Conservation (phyloP, 2,888 invertebrate genomes). For the Perizoma flavofasciatum region DNA sequence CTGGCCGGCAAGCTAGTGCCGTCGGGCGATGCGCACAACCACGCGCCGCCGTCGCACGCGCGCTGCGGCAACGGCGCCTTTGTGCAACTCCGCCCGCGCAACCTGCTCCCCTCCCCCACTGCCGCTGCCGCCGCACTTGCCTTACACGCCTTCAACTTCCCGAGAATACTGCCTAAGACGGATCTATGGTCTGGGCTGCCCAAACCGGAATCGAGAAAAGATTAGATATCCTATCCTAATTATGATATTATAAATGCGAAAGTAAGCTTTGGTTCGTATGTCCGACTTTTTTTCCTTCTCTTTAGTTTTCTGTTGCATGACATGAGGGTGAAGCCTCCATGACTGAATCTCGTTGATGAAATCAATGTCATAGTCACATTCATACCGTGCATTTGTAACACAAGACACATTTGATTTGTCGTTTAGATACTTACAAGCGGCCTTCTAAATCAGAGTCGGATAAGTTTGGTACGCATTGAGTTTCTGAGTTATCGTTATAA, state of each 20-base stretch:
- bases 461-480: too few relatives aligned
- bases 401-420: too few relatives aligned
- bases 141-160: slow-evolving; percentile 69
- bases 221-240: slow-evolving; percentile 38
- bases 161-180: slow-evolving; percentile 72
- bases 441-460: too few relatives aligned
- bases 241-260: neutral
- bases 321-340: too few relatives aligned
- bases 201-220: slow-evolving; percentile 65
- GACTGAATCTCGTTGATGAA: too few relatives aligned
- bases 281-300: too few relatives aligned
- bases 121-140: slow-evolving; percentile 64
- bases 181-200: slow-evolving; percentile 69
- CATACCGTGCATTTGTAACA: too few relatives aligned
- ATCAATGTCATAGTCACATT: too few relatives aligned
- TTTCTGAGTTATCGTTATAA: too few relatives aligned
- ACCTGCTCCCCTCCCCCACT: slow-evolving; percentile 49
- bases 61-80: slow-evolving; percentile 79
- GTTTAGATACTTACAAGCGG: too few relatives aligned
- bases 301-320: too few relatives aligned
- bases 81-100: slow-evolving; percentile 72
- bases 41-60: slow-evolving; percentile 76
- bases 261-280: too few relatives aligned
- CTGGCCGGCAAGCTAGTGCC: slow-evolving; percentile 69
- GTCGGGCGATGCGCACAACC: slow-evolving; percentile 73